Percentiles rank a stretch among this genome's conserved stretches.
Conservation (phyloP, 2,113 vertebrate genomes). For the Rhipidura dahli region DNA sequence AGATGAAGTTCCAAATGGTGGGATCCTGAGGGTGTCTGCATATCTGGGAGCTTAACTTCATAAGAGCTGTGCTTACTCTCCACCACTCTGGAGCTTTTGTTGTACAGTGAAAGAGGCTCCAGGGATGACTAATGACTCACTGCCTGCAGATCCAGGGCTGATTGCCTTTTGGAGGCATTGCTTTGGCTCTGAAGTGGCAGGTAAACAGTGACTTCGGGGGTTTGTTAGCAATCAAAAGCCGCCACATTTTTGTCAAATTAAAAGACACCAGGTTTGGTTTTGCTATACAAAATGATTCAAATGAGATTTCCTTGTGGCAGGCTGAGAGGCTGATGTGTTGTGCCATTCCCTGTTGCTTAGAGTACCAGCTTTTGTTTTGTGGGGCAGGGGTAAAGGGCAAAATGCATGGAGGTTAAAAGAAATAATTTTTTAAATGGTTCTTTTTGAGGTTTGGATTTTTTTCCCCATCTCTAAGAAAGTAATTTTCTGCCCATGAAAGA, state of each 20-base stretch:
- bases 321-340: background rate
- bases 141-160: background rate
- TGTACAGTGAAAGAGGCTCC: background rate
- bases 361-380: background rate
- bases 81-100: background rate
- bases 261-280: background rate
- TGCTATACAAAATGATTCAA: background rate
- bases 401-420: background rate
- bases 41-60: background rate
- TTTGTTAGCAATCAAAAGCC: background rate
- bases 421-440: background rate
- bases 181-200: background rate
- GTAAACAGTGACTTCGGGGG: rapidly evolving
- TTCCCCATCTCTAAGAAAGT: background rate
- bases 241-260: background rate
- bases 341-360: background rate
- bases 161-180: background rate
- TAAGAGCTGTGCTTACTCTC: background rate
- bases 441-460: background rate
- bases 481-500: background rate
- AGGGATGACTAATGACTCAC: background rate
- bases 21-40: background rate
- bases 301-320: background rate
- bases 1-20: background rate
- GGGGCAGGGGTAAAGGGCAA: background rate